Conservation (phyloP, 2,888 invertebrate genomes). For the Sisyra nigra region DNA sequence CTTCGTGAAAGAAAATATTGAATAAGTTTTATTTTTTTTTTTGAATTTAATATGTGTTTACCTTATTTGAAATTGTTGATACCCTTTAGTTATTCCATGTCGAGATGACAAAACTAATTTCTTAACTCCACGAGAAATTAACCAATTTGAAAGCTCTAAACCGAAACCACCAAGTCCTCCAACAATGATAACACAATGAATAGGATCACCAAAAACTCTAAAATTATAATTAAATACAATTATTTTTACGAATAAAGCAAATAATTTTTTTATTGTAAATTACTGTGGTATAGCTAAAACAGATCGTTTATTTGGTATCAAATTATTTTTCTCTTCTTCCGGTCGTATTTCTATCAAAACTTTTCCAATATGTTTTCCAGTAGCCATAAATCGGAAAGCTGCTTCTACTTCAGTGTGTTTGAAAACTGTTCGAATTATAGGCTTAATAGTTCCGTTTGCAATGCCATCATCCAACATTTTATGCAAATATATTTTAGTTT, state of each 20-base stretch:
- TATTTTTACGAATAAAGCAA: too few species aligned
- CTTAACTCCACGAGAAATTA: conserved; percentile 39
- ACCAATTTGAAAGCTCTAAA: conserved; percentile 40
- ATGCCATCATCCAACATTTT: conserved; percentile 43
- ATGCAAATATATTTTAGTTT: conserved; percentile 28
- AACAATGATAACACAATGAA: conserved; percentile 28
- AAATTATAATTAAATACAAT: too few species aligned
- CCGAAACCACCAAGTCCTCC: conserved; percentile 49
- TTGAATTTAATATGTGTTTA: neutral
- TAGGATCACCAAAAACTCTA: conserved; percentile 34
- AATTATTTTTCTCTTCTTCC: conserved; percentile 21
- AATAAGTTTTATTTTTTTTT: neutral
- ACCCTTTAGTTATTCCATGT: conserved; percentile 37
- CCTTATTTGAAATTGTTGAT: conserved; percentile 25
- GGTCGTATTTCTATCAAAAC: conserved; percentile 29
- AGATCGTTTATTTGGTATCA: conserved; percentile 12
- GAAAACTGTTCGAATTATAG: conserved; percentile 43
- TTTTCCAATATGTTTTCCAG: conserved; percentile 62
- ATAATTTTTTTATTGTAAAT: too few species aligned
- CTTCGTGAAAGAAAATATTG: too few species aligned
- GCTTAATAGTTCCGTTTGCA: conserved; percentile 42
- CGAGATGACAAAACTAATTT: conserved; percentile 40
- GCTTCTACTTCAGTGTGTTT: conserved; percentile 39
- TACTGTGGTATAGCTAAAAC: too few species aligned
- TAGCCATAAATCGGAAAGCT: conserved; percentile 43